These are phyloP conservation scores for Cristatella mucedo DNA, from an alignment of 2,888 invertebrate genomes.

Conservation along the genomic window DNA sequence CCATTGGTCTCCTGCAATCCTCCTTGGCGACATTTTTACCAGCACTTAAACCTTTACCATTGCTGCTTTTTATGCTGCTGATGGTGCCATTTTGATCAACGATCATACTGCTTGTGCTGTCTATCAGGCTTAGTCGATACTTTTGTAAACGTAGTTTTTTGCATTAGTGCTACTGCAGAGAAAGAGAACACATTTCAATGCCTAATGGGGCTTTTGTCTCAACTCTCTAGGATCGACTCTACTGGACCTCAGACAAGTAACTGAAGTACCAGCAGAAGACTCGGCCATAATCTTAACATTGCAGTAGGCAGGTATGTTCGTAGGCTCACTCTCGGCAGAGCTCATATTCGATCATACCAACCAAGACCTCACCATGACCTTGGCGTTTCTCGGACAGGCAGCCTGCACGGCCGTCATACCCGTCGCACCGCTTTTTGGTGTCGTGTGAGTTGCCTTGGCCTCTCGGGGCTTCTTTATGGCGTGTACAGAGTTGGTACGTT, in stretches of 20 bases:
- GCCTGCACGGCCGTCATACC: conserved; percentile 2
- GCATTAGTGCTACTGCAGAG: too few species aligned
- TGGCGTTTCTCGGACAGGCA: not conserved
- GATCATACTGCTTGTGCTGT: too few species aligned
- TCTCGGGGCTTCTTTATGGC: conserved; percentile 1
- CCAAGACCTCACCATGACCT: not conserved
- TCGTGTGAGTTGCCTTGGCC: conserved; percentile 4
- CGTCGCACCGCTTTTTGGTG: not conserved
- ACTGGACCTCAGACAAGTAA: conserved; percentile 5
- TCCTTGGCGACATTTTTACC: too few species aligned
- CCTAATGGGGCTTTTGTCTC: conserved; percentile 2
- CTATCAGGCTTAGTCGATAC: too few species aligned
- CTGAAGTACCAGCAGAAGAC: not conserved
- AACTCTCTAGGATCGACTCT: conserved; percentile 6
- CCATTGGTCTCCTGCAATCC: too few species aligned
- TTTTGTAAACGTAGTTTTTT: too few species aligned
- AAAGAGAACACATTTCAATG: too few species aligned
- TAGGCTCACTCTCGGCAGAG: conserved; percentile 2
- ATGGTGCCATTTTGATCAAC: too few species aligned
- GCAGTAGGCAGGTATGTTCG: conserved; percentile 1
- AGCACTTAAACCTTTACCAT: too few species aligned
- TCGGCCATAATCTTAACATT: conserved; percentile 5
- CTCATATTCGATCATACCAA: not conserved
- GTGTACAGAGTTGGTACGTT: too few species aligned
- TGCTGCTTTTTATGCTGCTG: too few species aligned